Conservation (phyloP, 2,888 invertebrate species). For the Lingula anatina region DNA sequence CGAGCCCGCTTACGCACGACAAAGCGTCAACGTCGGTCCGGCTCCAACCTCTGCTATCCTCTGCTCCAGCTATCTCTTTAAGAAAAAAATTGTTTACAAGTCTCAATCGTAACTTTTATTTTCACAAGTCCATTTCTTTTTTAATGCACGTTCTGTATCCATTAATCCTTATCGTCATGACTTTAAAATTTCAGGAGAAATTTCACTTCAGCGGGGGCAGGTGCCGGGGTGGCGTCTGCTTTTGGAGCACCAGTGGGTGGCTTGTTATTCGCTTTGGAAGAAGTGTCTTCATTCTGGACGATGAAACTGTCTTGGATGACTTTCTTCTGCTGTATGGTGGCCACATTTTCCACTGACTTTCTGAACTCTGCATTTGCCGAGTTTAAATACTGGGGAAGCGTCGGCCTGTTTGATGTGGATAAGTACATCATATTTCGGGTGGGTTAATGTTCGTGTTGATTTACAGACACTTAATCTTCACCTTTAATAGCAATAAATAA, state of each 20-base stretch:
- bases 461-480: no score
- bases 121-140: no score
- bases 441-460: no score
- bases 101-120: no score
- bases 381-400: constrained; percentile 17
- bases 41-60: no score
- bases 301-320: constrained; percentile 41
- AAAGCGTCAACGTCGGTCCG: no score
- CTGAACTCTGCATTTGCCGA: constrained; percentile 20
- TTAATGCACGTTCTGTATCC: no score
- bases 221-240: constrained; percentile 44
- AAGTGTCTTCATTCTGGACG: constrained; percentile 45
- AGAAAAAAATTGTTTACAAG: no score
- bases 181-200: constrained; percentile 15
- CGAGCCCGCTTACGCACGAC: no score
- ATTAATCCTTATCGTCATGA: neutral
- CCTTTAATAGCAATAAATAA: no score
- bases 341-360: constrained; percentile 17
- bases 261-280: constrained; percentile 47
- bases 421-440: constrained; percentile 17
- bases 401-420: constrained; percentile 18
- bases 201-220: constrained; percentile 35
- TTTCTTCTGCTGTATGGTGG: constrained; percentile 42
- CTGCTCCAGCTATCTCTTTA: no score
- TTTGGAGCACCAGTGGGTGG: constrained; percentile 47